Evolutionary conservation across 2,113 vertebrate genomes (phyloP), one percentile per base, ranked within the genome.

Genomic region (Mola mola): DNA sequence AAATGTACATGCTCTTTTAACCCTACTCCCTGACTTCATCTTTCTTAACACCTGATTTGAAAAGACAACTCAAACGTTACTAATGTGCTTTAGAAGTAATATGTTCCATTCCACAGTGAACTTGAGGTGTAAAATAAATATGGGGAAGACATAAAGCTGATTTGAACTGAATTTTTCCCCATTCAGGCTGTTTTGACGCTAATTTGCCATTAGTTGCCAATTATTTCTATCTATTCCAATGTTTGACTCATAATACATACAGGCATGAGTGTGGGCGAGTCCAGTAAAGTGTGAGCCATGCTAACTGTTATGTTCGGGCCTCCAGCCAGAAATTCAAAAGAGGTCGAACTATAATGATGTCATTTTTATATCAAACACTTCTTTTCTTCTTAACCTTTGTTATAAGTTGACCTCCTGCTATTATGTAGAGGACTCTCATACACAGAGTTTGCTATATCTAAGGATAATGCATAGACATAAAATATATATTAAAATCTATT

Each of bases 321-420:
- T 21, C 48, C 15, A 44, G 62, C 75, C 73, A 60, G 72, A 83
- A 78, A 78, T 44, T 20, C 37, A 66, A 63, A 76, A 42, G 36
- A 41, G 60, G 41, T 90, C 87, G 78, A 68, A 21, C 49, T 75
- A 12, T 1, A 59, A 58, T 87, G 89, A 91, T 80, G 84, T 91
- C 88, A 92, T 61, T 58, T 53, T 58, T 7, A 1, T 21, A 67
- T 65, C 17, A 1, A 15, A 38, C 29, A 4, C 57, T 74, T 79
- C 76, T 88, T 87, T 73, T 78, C 63, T 75, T 40, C 83, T 26
- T 25, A 50, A 26, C 24, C 3, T 73, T 37, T 71, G 7, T 63
- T 58, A 53, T 53, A 62, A 50, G 26, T 42, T 3, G 74, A 2
- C 1, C 10, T 48, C 49, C 70, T 72, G 72, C 79, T 82, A 25